phyloP scores from a whole-genome alignment of 1,140 invertebrate species.

The Drosophila neocordata region DNA sequence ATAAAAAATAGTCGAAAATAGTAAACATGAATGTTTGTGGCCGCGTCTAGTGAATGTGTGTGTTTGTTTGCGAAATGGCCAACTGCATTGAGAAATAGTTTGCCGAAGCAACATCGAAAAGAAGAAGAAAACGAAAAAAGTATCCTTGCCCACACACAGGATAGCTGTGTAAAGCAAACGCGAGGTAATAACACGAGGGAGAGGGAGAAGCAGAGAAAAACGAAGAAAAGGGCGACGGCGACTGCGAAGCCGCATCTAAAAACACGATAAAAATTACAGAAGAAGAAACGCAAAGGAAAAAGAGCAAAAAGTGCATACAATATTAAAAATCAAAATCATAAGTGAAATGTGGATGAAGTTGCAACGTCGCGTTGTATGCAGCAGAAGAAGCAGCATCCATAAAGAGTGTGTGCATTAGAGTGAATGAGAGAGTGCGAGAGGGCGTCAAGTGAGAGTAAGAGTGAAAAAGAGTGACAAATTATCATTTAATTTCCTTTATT shows the following conservation, averaged over 20 bases:
- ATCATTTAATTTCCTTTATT: slow-evolving; percentile 76
- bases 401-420: slow-evolving; percentile 27
- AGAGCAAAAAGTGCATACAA: slow-evolving; percentile 57
- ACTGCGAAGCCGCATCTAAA: slow-evolving; percentile 41
- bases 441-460: not conserved
- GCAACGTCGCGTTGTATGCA: slow-evolving; percentile 55
- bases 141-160: slow-evolving; percentile 71
- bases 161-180: slow-evolving; percentile 64
- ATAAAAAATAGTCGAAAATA: not conserved
- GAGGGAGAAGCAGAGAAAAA: slow-evolving; percentile 19
- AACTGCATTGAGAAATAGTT: not conserved
- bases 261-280: slow-evolving; percentile 29
- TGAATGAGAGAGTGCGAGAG: slow-evolving; percentile 4
- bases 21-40: not conserved
- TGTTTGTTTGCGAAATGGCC: not conserved
- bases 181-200: slow-evolving; percentile 42
- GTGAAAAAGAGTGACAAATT: slow-evolving; percentile 63
- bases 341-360: slow-evolving; percentile 70
- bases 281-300: slow-evolving; percentile 38
- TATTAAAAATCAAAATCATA: slow-evolving; percentile 36
- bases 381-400: slow-evolving; percentile 29
- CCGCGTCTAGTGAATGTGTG: not conserved
- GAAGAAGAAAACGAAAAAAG: slow-evolving; percentile 25
- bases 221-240: slow-evolving; percentile 31
- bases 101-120: slow-evolving; percentile 9